A percentile compares a stretch with the other conserved stretches of the same genome.
Conservation (phyloP, 2,113 vertebrate genomes). For the Albula goreensis region DNA sequence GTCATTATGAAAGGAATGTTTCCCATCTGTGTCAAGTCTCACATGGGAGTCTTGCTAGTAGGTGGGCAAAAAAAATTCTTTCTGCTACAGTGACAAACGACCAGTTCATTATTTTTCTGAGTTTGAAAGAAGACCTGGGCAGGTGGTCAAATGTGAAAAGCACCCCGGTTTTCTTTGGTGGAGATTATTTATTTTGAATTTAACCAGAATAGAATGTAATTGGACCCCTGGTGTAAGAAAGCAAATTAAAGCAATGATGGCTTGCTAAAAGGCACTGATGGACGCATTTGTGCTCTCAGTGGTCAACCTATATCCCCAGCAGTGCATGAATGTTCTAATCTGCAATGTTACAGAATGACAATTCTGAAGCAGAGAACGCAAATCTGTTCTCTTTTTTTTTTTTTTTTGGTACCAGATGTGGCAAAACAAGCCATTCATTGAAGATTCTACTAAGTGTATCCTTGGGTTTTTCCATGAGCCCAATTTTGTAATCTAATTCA, state of each 20-base stretch:
- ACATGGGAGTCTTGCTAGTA: not conserved
- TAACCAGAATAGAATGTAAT: not conserved
- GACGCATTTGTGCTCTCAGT: not conserved
- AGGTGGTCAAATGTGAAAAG: not conserved
- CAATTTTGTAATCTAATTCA: not conserved
- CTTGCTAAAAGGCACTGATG: not conserved
- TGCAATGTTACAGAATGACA: not conserved
- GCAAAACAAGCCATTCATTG: not conserved
- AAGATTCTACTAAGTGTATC: not conserved
- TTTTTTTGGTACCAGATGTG: not conserved
- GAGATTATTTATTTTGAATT: not conserved
- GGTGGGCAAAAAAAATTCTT: not conserved
- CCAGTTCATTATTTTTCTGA: not conserved
- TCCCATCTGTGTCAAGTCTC: constrained; percentile 7
- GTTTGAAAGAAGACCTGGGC: not conserved
- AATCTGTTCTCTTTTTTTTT: not conserved
- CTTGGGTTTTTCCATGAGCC: not conserved
- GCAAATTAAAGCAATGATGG: not conserved
- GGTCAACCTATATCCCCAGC: not conserved
- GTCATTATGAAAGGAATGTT: constrained; percentile 7
- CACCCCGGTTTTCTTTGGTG: not conserved
- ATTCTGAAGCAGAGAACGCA: not conserved
- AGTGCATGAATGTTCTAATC: not conserved
- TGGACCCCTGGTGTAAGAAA: not conserved
- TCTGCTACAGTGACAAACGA: not conserved